These are phyloP conservation scores for Hyppa rectilinea DNA, from an alignment of 2,888 invertebrate genomes.

Conservation along the genomic window DNA sequence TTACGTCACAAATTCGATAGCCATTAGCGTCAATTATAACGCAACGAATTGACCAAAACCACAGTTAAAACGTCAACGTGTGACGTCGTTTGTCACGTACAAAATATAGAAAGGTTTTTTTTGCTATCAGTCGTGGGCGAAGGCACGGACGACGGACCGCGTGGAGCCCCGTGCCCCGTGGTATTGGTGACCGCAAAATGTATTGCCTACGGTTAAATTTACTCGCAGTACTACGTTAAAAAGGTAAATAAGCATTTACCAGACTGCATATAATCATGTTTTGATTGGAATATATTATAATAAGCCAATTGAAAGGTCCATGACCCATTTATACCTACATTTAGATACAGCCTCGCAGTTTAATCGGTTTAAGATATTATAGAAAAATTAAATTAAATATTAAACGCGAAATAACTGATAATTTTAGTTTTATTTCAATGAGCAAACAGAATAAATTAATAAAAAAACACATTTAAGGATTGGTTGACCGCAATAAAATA, in stretches of 20 bases:
- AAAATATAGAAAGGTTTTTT: conserved; percentile 33
- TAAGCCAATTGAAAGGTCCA: conserved; percentile 25
- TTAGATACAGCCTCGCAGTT: conserved; percentile 15
- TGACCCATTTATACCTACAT: conserved; percentile 38
- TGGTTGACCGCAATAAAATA: conserved; percentile 38
- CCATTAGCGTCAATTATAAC: conserved; percentile 39
- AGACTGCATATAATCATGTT: conserved; percentile 8
- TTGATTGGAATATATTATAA: conserved; percentile 28
- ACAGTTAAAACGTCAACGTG: conserved; percentile 30
- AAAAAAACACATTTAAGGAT: conserved; percentile 40
- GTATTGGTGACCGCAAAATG: conserved; percentile 38
- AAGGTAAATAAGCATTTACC: conserved; percentile 45
- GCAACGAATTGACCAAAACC: conserved; percentile 38
- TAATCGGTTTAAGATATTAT: neutral
- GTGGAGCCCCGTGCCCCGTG: too few relatives aligned
- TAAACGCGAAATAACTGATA: conserved; percentile 22
- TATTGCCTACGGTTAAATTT: conserved; percentile 32
- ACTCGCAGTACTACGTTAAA: conserved; percentile 11
- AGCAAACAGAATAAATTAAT: conserved; percentile 22
- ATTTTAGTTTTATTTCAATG: conserved; percentile 44
- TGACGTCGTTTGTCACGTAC: conserved; percentile 46
- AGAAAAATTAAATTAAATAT: conserved; percentile 28
- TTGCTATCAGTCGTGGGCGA: conserved; percentile 12
- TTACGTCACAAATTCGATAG: conserved; percentile 44
- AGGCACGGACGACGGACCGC: conserved; percentile 10